phyloP scores from a whole-genome alignment of 2,888 invertebrate species.

The Mesorhabditis spiculigera region DNA sequence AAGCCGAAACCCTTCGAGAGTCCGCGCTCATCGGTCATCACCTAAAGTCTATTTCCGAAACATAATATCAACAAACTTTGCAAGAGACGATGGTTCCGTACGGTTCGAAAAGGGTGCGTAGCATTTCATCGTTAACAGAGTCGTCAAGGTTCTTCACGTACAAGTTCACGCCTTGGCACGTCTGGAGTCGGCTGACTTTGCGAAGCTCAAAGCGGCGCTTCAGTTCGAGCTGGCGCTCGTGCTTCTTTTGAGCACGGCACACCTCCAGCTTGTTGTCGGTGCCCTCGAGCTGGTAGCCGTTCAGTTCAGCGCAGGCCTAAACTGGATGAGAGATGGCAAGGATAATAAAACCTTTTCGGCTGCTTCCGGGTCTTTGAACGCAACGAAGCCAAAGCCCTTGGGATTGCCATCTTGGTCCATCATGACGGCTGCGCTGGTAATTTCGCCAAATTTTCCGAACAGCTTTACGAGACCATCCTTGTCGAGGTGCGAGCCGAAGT shows the following conservation, averaged over 20 bases:
- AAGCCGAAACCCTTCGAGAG: slow-evolving; percentile 85
- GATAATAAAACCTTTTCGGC: slow-evolving; percentile 71
- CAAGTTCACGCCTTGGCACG: slow-evolving; percentile 82
- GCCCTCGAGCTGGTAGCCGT: slow-evolving; percentile 24
- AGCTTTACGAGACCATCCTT: slow-evolving; percentile 91
- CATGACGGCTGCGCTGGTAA: slow-evolving; percentile 49
- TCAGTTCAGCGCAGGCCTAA: slow-evolving; percentile 22
- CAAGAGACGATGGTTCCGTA: slow-evolving; percentile 98
- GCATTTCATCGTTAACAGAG: slow-evolving; percentile 90
- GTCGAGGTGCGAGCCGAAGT: slow-evolving; percentile 89
- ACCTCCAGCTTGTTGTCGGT: slow-evolving; percentile 71
- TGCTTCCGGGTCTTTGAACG: slow-evolving; percentile 90
- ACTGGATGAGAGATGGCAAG: background rate
- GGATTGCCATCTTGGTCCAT: slow-evolving; percentile 44
- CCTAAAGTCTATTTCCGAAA: slow-evolving; percentile 62
- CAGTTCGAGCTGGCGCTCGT: slow-evolving; percentile 91
- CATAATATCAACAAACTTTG: slow-evolving; percentile 68
- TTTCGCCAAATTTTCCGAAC: slow-evolving; percentile 69
- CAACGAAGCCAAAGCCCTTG: slow-evolving; percentile 97
- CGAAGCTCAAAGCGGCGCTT: slow-evolving; percentile 85
- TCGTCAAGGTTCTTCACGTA: slow-evolving; percentile 99
- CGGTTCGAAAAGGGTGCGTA: slow-evolving; percentile 88
- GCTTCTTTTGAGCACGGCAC: slow-evolving; percentile 96
- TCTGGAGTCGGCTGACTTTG: slow-evolving; percentile 34
- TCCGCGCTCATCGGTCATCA: slow-evolving; percentile 84